These are phyloP conservation scores for Centropus unirufus DNA, from an alignment of 2,113 vertebrate species.

Conservation along the genomic window DNA sequence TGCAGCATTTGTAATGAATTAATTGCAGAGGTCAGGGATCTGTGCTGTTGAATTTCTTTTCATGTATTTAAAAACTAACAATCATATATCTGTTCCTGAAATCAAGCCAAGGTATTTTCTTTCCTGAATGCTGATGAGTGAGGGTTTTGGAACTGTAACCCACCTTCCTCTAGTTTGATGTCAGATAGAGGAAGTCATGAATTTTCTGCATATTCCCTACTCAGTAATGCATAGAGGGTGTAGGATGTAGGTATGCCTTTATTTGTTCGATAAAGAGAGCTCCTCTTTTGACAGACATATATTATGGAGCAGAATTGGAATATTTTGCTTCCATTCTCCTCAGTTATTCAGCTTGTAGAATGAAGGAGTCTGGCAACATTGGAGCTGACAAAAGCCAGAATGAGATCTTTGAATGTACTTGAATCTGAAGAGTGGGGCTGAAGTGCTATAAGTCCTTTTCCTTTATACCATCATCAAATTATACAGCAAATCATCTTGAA, in stretches of 20 bases:
- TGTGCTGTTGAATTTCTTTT: not conserved
- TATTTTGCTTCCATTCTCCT: not conserved
- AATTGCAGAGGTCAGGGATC: not conserved
- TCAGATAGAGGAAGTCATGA: not conserved
- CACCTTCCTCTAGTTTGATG: not conserved
- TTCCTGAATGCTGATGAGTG: not conserved
- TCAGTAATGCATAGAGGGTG: not conserved
- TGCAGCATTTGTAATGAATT: not conserved
- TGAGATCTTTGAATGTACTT: not conserved
- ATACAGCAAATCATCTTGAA: not conserved
- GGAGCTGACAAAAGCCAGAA: not conserved
- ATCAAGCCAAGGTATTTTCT: not conserved
- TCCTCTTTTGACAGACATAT: not conserved
- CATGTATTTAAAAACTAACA: not conserved
- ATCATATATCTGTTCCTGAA: not conserved
- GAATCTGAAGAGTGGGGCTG: not conserved
- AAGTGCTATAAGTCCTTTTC: not conserved
- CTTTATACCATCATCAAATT: not conserved
- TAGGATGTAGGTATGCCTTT: not conserved
- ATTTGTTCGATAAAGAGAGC: not conserved
- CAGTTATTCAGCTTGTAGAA: not conserved
- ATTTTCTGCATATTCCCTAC: not conserved
- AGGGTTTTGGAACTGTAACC: not conserved
- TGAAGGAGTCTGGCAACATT: not conserved
- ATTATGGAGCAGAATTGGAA: not conserved